A percentile compares a stretch with the other conserved stretches of the same genome.
Evolutionary conservation across 2,888 invertebrate species (phyloP).

Genomic region (Pseudococcus viburni): DNA sequence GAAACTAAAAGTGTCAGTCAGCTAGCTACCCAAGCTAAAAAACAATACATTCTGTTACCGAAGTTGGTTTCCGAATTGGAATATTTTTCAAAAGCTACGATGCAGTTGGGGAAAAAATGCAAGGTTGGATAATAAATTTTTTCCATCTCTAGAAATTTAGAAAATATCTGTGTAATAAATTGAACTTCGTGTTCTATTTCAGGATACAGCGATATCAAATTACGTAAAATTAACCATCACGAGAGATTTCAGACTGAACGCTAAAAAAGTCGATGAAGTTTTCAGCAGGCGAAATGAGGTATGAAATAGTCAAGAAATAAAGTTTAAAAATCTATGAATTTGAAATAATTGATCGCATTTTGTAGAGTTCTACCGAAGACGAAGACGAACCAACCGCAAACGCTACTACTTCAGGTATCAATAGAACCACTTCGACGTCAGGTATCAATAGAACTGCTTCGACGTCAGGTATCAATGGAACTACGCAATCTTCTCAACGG

Average conservation of each 20-base stretch:
- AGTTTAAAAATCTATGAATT: background rate
- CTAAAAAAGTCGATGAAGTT: constrained; percentile 74
- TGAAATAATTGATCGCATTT: background rate
- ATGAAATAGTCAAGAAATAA: constrained; percentile 1
- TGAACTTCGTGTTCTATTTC: background rate
- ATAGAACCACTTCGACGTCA: background rate
- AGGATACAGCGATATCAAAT: constrained; percentile 71
- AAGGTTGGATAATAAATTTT: constrained; percentile 67
- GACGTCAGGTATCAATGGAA: background rate
- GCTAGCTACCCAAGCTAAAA: constrained; percentile 70
- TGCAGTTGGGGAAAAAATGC: constrained; percentile 69
- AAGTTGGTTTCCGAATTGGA: constrained; percentile 79
- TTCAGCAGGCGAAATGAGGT: constrained; percentile 71
- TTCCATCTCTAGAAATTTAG: background rate
- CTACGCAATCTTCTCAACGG: background rate
- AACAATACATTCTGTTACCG: constrained; percentile 77
- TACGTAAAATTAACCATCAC: constrained; percentile 77
- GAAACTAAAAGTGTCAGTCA: constrained; percentile 70
- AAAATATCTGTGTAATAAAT: background rate
- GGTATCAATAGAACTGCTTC: background rate
- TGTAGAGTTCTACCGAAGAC: constrained; percentile 49
- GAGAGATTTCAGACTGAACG: constrained; percentile 78
- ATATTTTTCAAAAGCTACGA: constrained; percentile 72
- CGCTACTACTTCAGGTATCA: background rate
- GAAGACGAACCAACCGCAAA: constrained; percentile 51